Evolutionary conservation across 92 coral and sea anemone genomes (phyloP).

Genomic region (Virgularia gustaviana): DNA sequence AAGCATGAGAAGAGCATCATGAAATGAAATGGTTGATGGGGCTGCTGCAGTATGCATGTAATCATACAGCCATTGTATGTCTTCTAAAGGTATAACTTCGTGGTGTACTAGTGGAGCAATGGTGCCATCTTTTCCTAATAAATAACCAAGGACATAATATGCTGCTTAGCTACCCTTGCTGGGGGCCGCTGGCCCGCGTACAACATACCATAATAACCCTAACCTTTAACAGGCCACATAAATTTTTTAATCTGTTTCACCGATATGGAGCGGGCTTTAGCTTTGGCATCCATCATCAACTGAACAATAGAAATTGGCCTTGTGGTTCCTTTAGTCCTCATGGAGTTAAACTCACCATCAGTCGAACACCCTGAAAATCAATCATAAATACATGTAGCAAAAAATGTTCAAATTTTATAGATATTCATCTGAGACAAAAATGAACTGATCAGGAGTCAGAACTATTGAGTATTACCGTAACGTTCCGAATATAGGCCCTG

Average conservation of each 20-base stretch:
- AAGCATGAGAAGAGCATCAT: conserved; percentile 31
- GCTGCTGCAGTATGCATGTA: conserved; percentile 36
- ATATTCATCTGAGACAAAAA: too few species aligned
- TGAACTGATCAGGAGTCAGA: too few species aligned
- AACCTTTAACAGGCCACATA: conserved; percentile 50
- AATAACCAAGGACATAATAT: too few species aligned
- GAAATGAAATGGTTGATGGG: conserved; percentile 7
- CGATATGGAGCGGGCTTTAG: conserved; percentile 44
- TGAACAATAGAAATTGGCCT: conserved; percentile 63
- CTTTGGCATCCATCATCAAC: conserved; percentile 64
- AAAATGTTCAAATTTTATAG: neutral
- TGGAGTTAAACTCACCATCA: conserved; percentile 63
- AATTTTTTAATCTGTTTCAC: conserved; percentile 43
- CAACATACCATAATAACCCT: neutral
- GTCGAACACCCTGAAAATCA: conserved; percentile 56
- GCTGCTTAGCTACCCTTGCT: too few species aligned
- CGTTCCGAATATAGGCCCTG: too few species aligned
- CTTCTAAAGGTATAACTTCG: conserved; percentile 43
- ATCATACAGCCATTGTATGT: conserved; percentile 36
- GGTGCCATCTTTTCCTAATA: conserved; percentile 10
- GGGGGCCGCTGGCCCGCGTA: too few species aligned
- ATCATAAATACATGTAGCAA: neutral
- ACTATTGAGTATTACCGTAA: too few species aligned
- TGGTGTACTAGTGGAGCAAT: conserved; percentile 38
- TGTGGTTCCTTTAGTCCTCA: conserved; percentile 55